Evolutionary conservation across 2,888 invertebrate genomes (phyloP).

Genomic region (Pherbina coryleti): DNA sequence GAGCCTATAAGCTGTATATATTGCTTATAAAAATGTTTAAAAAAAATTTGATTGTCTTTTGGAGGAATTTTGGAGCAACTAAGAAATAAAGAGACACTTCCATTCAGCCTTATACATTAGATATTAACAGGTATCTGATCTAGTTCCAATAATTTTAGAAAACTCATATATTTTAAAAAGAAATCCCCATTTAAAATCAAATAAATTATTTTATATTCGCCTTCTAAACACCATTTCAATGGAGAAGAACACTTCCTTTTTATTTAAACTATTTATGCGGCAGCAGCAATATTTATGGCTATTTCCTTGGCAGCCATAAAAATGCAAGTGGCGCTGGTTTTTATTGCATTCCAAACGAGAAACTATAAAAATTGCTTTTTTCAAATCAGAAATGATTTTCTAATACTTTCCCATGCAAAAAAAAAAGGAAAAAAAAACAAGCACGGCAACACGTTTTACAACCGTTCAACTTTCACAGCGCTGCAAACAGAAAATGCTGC

Average conservation of each 20-base stretch:
- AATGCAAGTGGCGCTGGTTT: background rate
- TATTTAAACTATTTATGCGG: background rate
- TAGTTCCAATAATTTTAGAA: no score
- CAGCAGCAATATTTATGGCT: background rate
- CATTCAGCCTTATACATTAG: no score
- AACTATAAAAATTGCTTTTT: background rate
- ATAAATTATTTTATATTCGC: background rate
- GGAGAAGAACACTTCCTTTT: background rate
- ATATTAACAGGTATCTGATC: no score
- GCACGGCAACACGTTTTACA: constrained; percentile 19
- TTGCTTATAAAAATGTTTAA: no score
- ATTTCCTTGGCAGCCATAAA: background rate
- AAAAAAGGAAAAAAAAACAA: background rate
- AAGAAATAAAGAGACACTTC: no score
- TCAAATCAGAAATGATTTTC: constrained; percentile 27
- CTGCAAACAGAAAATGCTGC: constrained; percentile 13
- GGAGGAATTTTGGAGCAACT: no score
- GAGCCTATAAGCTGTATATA: no score
- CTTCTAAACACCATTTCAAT: background rate
- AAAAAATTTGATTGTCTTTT: no score
- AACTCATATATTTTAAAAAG: no score
- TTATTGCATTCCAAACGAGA: constrained; percentile 22
- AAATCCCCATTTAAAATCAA: no score
- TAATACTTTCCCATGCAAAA: background rate
- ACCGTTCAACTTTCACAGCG: background rate